Evolutionary conservation across 2,113 vertebrate species (phyloP), one percentile per base, ranked within the genome.

Genomic region (Rhegmatorhina hoffmannsi): DNA sequence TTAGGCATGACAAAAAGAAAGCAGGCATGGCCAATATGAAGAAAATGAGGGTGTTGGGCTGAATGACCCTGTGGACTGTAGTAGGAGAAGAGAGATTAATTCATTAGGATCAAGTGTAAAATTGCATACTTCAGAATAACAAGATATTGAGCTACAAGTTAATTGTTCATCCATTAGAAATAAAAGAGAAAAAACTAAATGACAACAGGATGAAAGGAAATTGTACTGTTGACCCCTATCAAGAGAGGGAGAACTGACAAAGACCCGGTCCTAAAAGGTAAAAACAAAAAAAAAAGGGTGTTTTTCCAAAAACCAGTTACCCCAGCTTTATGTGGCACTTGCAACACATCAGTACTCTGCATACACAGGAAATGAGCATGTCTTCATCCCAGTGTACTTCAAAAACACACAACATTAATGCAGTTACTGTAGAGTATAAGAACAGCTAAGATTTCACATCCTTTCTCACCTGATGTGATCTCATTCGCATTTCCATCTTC

Each of bases 131-230:
- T 85, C 58, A 70, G 46, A 90, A 74, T 70, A 89, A 44, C 50
- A 84, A 77, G 84, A 34, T 59, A 55, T 12, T 80, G 83, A 92
- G 75, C 83, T 86, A 49, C 55, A 88, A 90, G 78, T 72, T 83
- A 94, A 90, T 93, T 90, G 72, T n/a, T 93, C 56, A 84, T 81
- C 81, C 84, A 84, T 78, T 87, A 87, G 69, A 87, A 92, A 87
- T 36, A 29, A 68, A 87, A 47, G 62, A 82, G 34, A 56, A 91
- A 78, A 70, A 84, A 77, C 56, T 92, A 84, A 92, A 77, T 67
- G 73, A 56, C 25, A 84, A 15, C 33, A 56, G 49, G 38, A 78
- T 87, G 77, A 87, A 67, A 81, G 55, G 17, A 36, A 88, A 44
- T 17, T 60, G 28, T 33, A 52, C 16, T 64, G 23, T 34, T 59